Evolutionary conservation across 2,797 vertebrate species (phyloP).

Genomic region (Apogon hyalosoma): DNA sequence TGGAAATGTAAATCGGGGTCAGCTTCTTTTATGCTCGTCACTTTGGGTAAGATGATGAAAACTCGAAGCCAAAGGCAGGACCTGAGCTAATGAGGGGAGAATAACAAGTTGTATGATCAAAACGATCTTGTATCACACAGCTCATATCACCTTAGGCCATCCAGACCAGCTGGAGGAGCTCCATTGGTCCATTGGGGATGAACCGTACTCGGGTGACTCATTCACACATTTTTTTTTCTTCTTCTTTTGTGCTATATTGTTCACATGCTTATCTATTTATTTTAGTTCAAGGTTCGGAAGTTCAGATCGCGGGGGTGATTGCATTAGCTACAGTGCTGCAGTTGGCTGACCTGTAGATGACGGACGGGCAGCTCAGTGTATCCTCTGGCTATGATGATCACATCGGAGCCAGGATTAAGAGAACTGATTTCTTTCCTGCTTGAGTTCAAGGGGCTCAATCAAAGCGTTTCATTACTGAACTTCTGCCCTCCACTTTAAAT

Average conservation of each 20-base stretch:
- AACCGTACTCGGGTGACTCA: constrained; percentile 63
- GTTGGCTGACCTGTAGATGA: constrained; percentile 67
- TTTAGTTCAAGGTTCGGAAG: constrained; percentile 57
- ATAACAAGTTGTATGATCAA: constrained; percentile 62
- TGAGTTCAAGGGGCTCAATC: constrained; percentile 76
- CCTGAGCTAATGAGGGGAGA: constrained; percentile 67
- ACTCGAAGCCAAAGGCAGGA: constrained; percentile 52
- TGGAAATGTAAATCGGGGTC: constrained; percentile 29
- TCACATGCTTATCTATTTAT: constrained; percentile 69
- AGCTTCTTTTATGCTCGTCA: constrained; percentile 29
- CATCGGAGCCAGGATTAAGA: constrained; percentile 66
- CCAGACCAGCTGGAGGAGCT: constrained; percentile 62
- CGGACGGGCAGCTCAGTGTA: constrained; percentile 58
- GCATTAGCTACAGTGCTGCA: constrained; percentile 65
- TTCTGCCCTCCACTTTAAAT: constrained; percentile 52
- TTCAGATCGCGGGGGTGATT: constrained; percentile 63
- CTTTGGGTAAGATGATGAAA: constrained; percentile 41
- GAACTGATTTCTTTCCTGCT: constrained; percentile 66
- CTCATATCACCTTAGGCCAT: constrained; percentile 63
- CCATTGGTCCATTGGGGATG: constrained; percentile 37
- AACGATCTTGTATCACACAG: constrained; percentile 48
- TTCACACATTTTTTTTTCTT: constrained; percentile 47
- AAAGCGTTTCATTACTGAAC: constrained; percentile 69
- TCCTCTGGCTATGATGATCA: constrained; percentile 72
- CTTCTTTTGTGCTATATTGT: constrained; percentile 16